These are phyloP conservation scores for Calameuta pallipes DNA, from an alignment of 2,888 invertebrate genomes.

Conservation along the genomic window DNA sequence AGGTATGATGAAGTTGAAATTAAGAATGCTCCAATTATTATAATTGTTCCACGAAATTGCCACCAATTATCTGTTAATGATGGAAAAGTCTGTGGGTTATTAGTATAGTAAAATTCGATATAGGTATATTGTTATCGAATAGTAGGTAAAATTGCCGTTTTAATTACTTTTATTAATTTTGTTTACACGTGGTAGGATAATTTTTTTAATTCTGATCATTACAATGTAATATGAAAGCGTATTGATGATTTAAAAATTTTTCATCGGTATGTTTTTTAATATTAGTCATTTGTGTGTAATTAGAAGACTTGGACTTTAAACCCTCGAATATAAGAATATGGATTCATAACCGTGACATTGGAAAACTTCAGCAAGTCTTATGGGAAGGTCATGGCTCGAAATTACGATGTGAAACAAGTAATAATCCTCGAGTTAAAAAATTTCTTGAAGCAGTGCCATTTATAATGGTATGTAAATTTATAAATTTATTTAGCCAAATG, in stretches of 20 bases:
- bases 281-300: background rate
- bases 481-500: background rate
- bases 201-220: background rate
- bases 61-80: background rate
- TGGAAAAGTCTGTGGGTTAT: background rate
- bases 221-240: background rate
- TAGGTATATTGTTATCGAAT: background rate
- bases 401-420: constrained; percentile 85
- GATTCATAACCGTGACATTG: constrained; percentile 93
- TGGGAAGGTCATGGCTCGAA: constrained; percentile 92
- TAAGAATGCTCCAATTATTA: background rate
- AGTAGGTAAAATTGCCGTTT: background rate
- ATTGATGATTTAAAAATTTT: background rate
- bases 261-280: background rate
- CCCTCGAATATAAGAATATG: constrained; percentile 93
- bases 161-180: background rate
- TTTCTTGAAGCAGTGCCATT: constrained; percentile 95
- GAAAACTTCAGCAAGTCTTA: constrained; percentile 85
- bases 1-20: background rate
- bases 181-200: background rate
- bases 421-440: constrained; percentile 82
- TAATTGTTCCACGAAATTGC: background rate
- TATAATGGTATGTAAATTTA: constrained; percentile 78
- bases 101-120: background rate
- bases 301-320: constrained; percentile 79